phyloP scores from a whole-genome alignment of 1,140 invertebrate species.

The Diabrotica undecimpunctata region DNA sequence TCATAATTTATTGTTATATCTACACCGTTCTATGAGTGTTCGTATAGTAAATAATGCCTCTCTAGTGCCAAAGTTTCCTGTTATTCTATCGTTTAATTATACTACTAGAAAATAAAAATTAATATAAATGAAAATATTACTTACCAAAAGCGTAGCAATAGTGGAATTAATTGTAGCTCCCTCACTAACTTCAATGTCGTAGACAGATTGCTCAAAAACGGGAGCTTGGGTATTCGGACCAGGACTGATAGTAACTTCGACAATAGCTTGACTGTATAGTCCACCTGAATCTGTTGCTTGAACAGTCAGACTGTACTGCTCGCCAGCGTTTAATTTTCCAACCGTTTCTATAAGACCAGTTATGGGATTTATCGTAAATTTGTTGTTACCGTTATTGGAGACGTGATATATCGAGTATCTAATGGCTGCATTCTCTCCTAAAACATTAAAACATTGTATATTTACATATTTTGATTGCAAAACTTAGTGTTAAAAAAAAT shows the following conservation, averaged over 20 bases:
- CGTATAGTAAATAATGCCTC: too few relatives aligned
- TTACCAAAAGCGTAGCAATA: slow-evolving; percentile 65
- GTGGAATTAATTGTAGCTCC: slow-evolving; percentile 82
- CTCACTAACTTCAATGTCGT: slow-evolving; percentile 84
- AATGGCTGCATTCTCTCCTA: slow-evolving; percentile 68
- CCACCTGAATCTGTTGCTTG: slow-evolving; percentile 72
- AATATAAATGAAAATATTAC: slow-evolving; percentile 28
- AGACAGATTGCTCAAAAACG: slow-evolving; percentile 71
- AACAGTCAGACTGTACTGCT: slow-evolving; percentile 84
- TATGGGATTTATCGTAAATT: slow-evolving; percentile 79
- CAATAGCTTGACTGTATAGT: slow-evolving; percentile 73
- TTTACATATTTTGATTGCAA: too few relatives aligned
- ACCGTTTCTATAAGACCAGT: slow-evolving; percentile 73
- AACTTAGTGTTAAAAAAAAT: too few relatives aligned
- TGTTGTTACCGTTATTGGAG: slow-evolving; percentile 81
- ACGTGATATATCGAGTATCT: slow-evolving; percentile 81
- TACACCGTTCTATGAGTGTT: too few relatives aligned
- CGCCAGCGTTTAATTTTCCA: slow-evolving; percentile 75
- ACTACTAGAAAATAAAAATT: too few relatives aligned
- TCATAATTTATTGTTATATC: too few relatives aligned
- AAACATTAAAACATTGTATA: neutral
- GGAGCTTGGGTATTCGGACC: slow-evolving; percentile 84
- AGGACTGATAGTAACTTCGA: slow-evolving; percentile 75
- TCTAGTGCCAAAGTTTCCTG: too few relatives aligned
- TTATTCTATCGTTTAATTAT: too few relatives aligned